Evolutionary conservation across 2,888 invertebrate species (phyloP), one percentile per base, ranked within the genome.

Genomic region (Sialis lutaria): DNA sequence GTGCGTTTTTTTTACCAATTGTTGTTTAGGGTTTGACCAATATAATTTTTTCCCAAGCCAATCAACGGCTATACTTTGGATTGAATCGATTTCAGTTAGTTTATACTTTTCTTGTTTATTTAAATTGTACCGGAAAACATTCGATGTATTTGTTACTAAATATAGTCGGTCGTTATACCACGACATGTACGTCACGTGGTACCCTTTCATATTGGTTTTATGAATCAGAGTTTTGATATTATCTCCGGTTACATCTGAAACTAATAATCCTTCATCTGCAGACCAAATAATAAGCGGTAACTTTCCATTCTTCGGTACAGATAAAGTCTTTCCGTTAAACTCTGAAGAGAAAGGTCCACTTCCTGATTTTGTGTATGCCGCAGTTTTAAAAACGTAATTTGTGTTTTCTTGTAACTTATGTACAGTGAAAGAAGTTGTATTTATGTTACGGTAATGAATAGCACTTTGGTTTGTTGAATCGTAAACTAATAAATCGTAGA

Each of bases 21-120:
- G 86, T 57, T 84, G 82, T 58, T 82, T 82, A 7, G 82, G 82
- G 66, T 85, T 85, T 0, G 88, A 84, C 90, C 92, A 93, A 61
- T 93, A 95, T 6, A 95, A 67, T 59, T 86, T 84, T 53, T 78
- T 78, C 2, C 89, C 90, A 44, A 92, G 78, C 90, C 91, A 91
- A 60, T 95, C 95, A 9, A 89, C 82, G 0, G 88, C 86, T 45
- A 92, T 72, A 55, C 83, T 82, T 1, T 80, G 80, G 1, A 83
- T 84, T 22, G 82, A 78, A 49, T 78, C 75, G 63, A 85, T 73
- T 58, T 79, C 76, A 1, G 67, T 61, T 59, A 85, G 67, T 42
- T 72, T 64, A 0, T 69, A 75, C 45, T 70, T 69, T 41, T 67
- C 62, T 44, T 73, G 73, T 4, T 70, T 73, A 1, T 76, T 79